A percentile compares a stretch with the other conserved stretches of the same genome.
Evolutionary conservation across 2,797 vertebrate species (phyloP).

Genomic region (Tokudaia muenninki): DNA sequence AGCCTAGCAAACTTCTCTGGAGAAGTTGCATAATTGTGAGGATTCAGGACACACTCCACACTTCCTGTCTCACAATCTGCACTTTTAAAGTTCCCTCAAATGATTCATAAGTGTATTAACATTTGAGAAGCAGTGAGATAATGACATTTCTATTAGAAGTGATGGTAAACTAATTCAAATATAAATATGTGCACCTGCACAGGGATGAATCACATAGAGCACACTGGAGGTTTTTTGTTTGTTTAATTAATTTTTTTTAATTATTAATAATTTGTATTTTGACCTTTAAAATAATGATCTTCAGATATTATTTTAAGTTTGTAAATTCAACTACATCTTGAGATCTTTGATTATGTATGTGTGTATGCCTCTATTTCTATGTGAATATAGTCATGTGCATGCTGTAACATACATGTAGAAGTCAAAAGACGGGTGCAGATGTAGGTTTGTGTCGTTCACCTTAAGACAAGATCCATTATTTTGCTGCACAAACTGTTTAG

Average conservation of each 20-base stretch:
- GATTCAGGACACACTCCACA: not conserved
- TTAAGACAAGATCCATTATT: not conserved
- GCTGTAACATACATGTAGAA: not conserved
- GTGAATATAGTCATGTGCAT: not conserved
- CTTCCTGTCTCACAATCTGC: not conserved
- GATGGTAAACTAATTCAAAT: not conserved
- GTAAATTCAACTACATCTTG: not conserved
- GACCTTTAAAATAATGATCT: not conserved
- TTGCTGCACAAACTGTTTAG: not conserved
- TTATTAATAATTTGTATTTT: not conserved
- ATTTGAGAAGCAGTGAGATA: conserved; percentile 31
- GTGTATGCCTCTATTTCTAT: not conserved
- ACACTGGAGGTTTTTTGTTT: not conserved
- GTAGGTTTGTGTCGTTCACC: not conserved
- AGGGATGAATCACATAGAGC: not conserved
- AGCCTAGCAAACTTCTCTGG: not conserved
- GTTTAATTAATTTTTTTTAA: not conserved
- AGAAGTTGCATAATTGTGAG: not conserved
- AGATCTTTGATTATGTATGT: not conserved
- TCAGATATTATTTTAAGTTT: not conserved
- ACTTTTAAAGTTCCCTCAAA: conserved; percentile 18
- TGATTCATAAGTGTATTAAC: conserved; percentile 20
- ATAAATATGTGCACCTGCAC: not conserved
- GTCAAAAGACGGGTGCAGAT: not conserved
- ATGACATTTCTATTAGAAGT: not conserved